A percentile compares a stretch with the other conserved stretches of the same genome.
Evolutionary conservation across 1,140 invertebrate genomes (phyloP).

Genomic region (Pseudachorutes palmiensis): DNA sequence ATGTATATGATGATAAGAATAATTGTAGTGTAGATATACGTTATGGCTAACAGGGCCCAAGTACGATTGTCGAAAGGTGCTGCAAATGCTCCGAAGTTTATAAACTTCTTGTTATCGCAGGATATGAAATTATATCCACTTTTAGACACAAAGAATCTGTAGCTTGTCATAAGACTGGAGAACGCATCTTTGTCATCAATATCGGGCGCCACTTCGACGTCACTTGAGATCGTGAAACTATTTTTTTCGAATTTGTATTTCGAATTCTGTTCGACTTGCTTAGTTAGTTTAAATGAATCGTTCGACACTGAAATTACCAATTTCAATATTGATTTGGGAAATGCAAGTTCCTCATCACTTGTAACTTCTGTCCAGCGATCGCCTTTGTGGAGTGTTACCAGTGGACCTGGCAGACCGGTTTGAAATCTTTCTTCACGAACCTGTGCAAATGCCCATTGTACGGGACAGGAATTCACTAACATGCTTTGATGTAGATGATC

Average conservation of each 20-base stretch:
- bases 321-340: not conserved
- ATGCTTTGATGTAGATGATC: too few relatives aligned
- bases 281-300: too few relatives aligned
- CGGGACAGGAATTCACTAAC: not conserved
- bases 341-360: not conserved
- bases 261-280: too few relatives aligned
- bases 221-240: not conserved
- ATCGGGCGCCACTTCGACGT: not conserved
- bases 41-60: not conserved
- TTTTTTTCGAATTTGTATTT: not conserved
- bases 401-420: not conserved
- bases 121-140: not conserved
- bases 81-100: not conserved
- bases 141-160: not conserved
- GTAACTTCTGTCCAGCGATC: not conserved
- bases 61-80: not conserved
- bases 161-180: not conserved
- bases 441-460: not conserved
- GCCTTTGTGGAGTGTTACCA: not conserved
- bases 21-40: not conserved
- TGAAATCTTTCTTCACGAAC: not conserved
- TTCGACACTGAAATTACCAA: too few relatives aligned
- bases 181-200: not conserved
- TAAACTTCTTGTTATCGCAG: not conserved
- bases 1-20: not conserved